Evolutionary conservation across 1,140 invertebrate species (phyloP).

Genomic region (Heliconius congener): DNA sequence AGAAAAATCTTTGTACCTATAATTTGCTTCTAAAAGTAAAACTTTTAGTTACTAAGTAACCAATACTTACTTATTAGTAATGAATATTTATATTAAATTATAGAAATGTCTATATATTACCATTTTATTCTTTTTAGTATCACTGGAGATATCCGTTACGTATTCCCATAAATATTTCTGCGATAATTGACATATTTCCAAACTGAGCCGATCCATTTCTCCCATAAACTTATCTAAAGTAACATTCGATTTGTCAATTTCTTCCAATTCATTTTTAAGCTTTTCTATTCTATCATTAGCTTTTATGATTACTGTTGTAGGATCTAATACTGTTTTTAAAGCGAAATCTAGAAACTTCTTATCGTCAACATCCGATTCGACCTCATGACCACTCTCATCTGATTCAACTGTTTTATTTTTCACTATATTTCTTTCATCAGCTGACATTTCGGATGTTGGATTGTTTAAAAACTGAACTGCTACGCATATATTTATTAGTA

Average conservation of each 20-base stretch:
- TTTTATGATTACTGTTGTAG: slow-evolving; percentile 57
- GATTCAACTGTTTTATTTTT: slow-evolving; percentile 66
- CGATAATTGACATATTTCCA: slow-evolving; percentile 73
- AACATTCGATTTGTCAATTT: slow-evolving; percentile 62
- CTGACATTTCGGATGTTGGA: slow-evolving; percentile 70
- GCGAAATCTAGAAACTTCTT: slow-evolving; percentile 71
- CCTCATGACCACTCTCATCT: slow-evolving; percentile 68
- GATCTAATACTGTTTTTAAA: slow-evolving; percentile 67
- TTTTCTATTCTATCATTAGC: slow-evolving; percentile 55
- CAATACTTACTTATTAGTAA: neutral
- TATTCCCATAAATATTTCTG: slow-evolving; percentile 72
- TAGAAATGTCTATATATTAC: slow-evolving; percentile 41
- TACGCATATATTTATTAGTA: slow-evolving; percentile 6
- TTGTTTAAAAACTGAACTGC: slow-evolving; percentile 59
- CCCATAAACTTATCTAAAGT: slow-evolving; percentile 67
- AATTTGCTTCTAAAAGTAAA: too few relatives aligned
- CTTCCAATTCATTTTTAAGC: slow-evolving; percentile 62
- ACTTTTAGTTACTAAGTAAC: neutral
- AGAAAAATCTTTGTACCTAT: too few relatives aligned
- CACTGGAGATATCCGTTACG: slow-evolving; percentile 67
- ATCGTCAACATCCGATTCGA: slow-evolving; percentile 63
- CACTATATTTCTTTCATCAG: slow-evolving; percentile 59
- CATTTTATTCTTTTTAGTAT: slow-evolving; percentile 72
- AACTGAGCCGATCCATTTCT: slow-evolving; percentile 71
- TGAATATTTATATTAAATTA: neutral